Conservation (phyloP, 2,888 invertebrate genomes). For the Myopa tessellatipennis region DNA sequence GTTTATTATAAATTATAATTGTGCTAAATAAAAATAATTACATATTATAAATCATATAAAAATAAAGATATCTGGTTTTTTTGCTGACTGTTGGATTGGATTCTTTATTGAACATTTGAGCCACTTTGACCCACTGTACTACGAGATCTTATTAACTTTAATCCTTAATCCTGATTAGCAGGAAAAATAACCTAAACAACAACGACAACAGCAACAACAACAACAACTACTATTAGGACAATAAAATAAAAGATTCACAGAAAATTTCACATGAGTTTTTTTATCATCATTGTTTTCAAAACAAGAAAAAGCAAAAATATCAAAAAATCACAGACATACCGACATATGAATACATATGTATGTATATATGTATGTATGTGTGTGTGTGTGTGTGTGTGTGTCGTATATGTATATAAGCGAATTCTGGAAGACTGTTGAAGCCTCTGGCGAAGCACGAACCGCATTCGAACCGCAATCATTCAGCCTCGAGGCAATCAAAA, state of each 20-base stretch:
- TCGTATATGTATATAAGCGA: background rate
- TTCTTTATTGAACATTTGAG: background rate
- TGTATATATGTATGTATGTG: too few species aligned
- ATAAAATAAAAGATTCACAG: constrained; percentile 14
- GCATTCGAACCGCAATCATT: constrained; percentile 54
- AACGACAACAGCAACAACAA: background rate
- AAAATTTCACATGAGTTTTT: constrained; percentile 11
- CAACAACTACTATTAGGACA: background rate
- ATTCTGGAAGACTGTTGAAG: too few species aligned
- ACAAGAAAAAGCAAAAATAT: background rate
- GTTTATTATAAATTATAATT: too few species aligned
- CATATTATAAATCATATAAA: too few species aligned
- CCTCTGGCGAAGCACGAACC: constrained; percentile 11
- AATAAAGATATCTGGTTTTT: background rate
- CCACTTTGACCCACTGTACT: background rate
- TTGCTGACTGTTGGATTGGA: background rate
- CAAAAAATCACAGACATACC: background rate
- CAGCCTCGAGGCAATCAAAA: constrained; percentile 63
- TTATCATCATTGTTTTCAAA: constrained; percentile 9
- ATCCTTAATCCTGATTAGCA: too few species aligned
- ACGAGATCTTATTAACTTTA: background rate
- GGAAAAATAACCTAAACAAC: background rate
- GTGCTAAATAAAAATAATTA: too few species aligned
- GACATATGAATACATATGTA: too few species aligned
- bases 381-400: background rate